phyloP scores from a whole-genome alignment of 2,888 invertebrate species.

The Noctua janthina region DNA sequence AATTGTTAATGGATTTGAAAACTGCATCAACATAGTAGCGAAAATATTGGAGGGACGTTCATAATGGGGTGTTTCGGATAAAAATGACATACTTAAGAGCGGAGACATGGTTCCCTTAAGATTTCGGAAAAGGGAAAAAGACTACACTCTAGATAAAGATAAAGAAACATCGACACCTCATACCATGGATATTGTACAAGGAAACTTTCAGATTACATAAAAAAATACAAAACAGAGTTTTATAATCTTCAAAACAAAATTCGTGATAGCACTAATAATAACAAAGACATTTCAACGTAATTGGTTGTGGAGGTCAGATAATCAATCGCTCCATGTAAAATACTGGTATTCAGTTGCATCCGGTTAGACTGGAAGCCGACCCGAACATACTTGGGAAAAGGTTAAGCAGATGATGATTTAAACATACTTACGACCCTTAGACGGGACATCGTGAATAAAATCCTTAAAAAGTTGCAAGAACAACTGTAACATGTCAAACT shows the following conservation, averaged over 20 bases:
- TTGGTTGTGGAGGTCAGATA: too few relatives aligned
- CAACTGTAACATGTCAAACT: neutral
- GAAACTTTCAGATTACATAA: neutral
- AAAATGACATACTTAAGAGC: neutral
- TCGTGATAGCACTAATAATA: neutral
- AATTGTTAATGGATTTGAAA: neutral
- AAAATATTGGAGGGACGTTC: neutral
- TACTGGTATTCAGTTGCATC: too few relatives aligned
- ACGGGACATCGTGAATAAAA: neutral
- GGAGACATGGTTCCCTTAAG: neutral
- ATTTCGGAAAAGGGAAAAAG: neutral
- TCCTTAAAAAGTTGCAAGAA: neutral
- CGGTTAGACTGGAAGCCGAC: too few relatives aligned
- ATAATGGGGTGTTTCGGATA: neutral
- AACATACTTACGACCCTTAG: neutral
- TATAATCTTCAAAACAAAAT: neutral
- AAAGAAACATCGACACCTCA: neutral
- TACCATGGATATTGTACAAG: neutral
- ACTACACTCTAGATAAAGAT: neutral
- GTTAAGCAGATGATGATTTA: neutral
- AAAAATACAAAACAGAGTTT: neutral
- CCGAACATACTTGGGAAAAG: too few relatives aligned
- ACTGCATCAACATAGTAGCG: slow-evolving; percentile 14
- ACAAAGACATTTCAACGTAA: neutral
- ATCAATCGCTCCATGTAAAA: too few relatives aligned